These are phyloP conservation scores for Lanius ludovicianus DNA, from an alignment of 2,113 vertebrate genomes.

Conservation along the genomic window DNA sequence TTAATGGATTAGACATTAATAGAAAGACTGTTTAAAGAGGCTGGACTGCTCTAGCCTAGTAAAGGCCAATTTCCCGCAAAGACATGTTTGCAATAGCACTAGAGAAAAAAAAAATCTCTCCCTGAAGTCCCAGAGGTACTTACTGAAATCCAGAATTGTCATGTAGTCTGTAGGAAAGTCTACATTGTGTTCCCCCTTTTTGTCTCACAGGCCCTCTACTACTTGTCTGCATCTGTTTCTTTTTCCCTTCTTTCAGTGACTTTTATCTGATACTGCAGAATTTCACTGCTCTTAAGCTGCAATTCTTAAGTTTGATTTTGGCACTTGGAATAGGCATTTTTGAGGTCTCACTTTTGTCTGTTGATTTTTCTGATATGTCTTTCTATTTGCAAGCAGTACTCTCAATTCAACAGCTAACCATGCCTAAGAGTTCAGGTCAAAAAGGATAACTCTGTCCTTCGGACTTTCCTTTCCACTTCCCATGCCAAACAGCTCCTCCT, in stretches of 20 bases:
- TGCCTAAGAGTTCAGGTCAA: not conserved
- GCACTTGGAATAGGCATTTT: not conserved
- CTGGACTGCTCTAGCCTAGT: not conserved
- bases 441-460: not conserved
- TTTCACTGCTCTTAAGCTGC: conserved; percentile 3
- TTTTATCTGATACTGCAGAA: conserved; percentile 36
- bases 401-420: not conserved
- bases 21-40: conserved; percentile 23
- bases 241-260: not conserved
- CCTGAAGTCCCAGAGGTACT: not conserved
- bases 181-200: not conserved
- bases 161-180: not conserved
- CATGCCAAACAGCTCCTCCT: not conserved
- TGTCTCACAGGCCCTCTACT: not conserved
- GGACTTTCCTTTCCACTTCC: not conserved
- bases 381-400: not conserved
- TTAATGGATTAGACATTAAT: conserved; percentile 25
- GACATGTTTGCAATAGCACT: not conserved
- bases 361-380: not conserved
- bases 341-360: not conserved
- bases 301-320: conserved; percentile 1
- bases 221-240: not conserved
- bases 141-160: conserved; percentile 26
- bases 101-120: conserved; percentile 18
- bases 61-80: conserved; percentile 22